Conservation (phyloP, 23 tunicate genomes). For the Oikopleura vanhoeffeni region DNA sequence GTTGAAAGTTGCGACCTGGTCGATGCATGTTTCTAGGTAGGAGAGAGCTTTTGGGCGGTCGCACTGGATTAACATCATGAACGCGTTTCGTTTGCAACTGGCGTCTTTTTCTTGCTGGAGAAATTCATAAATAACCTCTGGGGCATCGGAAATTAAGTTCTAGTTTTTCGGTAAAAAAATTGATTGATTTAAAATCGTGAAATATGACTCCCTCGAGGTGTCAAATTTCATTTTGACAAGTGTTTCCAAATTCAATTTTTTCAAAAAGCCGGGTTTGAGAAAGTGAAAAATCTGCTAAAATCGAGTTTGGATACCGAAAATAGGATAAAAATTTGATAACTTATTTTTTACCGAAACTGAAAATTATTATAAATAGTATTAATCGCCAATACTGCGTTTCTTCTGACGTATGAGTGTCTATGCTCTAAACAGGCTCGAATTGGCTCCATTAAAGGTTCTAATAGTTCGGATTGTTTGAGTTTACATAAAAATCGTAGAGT, state of each 20-base stretch:
- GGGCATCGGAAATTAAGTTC: slow-evolving; percentile 91
- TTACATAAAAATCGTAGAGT: slow-evolving; percentile 90
- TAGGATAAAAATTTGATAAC: too few species aligned
- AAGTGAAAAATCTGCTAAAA: too few species aligned
- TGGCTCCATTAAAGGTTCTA: slow-evolving; percentile 95
- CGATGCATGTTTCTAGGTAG: slow-evolving; percentile 96
- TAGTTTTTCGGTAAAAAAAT: too few species aligned
- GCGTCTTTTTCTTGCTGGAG: slow-evolving; percentile 89
- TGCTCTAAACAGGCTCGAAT: slow-evolving; percentile 87
- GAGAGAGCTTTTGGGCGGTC: slow-evolving; percentile 81
- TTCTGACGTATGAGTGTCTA: slow-evolving; percentile 82
- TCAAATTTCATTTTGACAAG: too few species aligned
- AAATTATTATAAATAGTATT: slow-evolving; percentile 69
- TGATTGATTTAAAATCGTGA: too few species aligned
- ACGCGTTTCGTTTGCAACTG: slow-evolving; percentile 83
- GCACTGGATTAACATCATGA: slow-evolving; percentile 98
- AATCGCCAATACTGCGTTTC: slow-evolving; percentile 93
- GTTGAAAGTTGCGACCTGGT: slow-evolving; percentile 92
- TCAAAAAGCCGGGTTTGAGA: too few species aligned
- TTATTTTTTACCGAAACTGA: neutral
- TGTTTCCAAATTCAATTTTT: too few species aligned
- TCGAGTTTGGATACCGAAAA: too few species aligned
- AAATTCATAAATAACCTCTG: slow-evolving; percentile 81
- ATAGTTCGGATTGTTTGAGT: slow-evolving; percentile 66
- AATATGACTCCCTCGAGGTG: too few species aligned